These are phyloP conservation scores for Drosophila siamana DNA, from an alignment of 2,888 invertebrate genomes.

Conservation along the genomic window DNA sequence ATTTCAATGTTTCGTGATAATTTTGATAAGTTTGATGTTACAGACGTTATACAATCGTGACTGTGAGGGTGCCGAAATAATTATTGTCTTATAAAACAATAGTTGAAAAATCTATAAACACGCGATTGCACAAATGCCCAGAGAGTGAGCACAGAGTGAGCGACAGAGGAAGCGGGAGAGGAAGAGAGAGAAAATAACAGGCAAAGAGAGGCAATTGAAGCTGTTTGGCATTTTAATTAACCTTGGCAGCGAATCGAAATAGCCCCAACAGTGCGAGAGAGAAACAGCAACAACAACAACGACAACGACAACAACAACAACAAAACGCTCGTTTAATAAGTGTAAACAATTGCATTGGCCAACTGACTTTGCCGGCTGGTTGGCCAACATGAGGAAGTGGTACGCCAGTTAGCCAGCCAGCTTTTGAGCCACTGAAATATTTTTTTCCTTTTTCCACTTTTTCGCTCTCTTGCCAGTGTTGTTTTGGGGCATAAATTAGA, in stretches of 20 bases:
- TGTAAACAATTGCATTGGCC: constrained; percentile 72
- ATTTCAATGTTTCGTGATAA: constrained; percentile 61
- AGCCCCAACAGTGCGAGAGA: constrained; percentile 28
- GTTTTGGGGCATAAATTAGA: constrained; percentile 38
- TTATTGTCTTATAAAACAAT: constrained; percentile 66
- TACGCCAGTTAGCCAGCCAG: constrained; percentile 44
- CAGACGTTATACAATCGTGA: constrained; percentile 58
- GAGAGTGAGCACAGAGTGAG: constrained; percentile 19
- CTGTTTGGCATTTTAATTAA: constrained; percentile 77
- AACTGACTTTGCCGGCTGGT: constrained; percentile 79
- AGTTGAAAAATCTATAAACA: constrained; percentile 59
- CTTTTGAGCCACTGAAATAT: constrained; percentile 57
- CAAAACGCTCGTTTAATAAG: constrained; percentile 48
- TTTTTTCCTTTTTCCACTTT: constrained; percentile 20
- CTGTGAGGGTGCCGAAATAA: constrained; percentile 56
- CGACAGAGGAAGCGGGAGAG: neutral
- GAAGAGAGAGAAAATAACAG: neutral
- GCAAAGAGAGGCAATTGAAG: constrained; percentile 29
- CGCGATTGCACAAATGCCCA: constrained; percentile 63
- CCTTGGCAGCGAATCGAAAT: constrained; percentile 75
- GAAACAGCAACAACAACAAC: constrained; percentile 21
- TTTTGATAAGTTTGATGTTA: constrained; percentile 68
- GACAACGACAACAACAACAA: constrained; percentile 28
- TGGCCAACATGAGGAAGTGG: constrained; percentile 79
- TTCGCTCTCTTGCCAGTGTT: constrained; percentile 21